Base-by-base conservation (phyloP, 2,888 invertebrate species). In the Himalopsyche tibetana region DNA sequence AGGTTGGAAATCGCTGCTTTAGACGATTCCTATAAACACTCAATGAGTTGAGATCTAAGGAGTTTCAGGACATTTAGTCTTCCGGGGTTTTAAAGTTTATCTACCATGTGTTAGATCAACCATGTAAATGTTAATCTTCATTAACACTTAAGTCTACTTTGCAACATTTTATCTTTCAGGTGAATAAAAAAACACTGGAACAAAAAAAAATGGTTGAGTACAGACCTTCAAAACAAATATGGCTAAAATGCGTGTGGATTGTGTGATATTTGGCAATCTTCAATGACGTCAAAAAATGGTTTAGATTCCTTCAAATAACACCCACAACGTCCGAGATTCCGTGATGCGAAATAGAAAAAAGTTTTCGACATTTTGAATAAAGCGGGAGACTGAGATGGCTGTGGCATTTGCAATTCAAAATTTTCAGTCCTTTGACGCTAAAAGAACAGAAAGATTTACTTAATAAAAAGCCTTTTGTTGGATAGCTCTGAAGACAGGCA, bases 341-440 rank as follows among this genome's bases (percentile, higher is more conserved):
- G 19, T 63, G 19, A 63, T 63, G 63, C 63, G 28, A 63, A 63
- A 19, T 63, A 63, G 28, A 63, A 63, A 63, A 63, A 63, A 63
- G 19, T 63, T 63, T 63, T 63, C 63, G 28, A 63, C 63, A 63
- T 63, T 63, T 63, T 63, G 63, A 63, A 63, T 63, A 63, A 63
- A 63, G 28, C 63, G 63, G n/a, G 63, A 19, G 11, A 63, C 63
- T 63, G 63, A 63, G 63, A 63, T 63, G 63, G 63, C 63, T n/a
- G 19, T 8, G 63, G 63, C 28, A 63, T 63, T 63, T 63, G 63
- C 63, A 63, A 63, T n/a, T 63, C 63, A 63, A 63, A 63, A 63
- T 63, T 56, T 63, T 63, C 63, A 63, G 63, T 63, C 63, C 63
- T 63, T 63, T 63, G 63, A 63, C n/a, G 63, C 63, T 63, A 63